These are phyloP conservation scores for Aplysina aerophoba DNA, from an alignment of 37 sponge, comb jelly and placozoan species.

Conservation along the genomic window DNA sequence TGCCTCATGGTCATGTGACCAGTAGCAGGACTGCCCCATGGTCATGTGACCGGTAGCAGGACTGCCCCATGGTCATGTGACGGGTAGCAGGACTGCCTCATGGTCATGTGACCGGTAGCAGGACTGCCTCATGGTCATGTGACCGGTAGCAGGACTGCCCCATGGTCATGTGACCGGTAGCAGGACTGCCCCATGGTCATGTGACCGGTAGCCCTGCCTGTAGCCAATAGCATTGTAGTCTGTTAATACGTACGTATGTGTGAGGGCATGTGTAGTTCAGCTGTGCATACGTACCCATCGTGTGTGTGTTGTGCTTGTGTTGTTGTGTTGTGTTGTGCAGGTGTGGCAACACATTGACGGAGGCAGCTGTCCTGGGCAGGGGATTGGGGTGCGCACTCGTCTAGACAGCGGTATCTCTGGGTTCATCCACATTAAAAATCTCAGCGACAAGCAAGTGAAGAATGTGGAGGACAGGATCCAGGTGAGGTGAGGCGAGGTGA, in stretches of 20 bases:
- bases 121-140: too few species aligned
- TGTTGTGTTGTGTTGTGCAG: constrained; percentile 20
- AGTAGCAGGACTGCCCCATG: too few species aligned
- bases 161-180: too few species aligned
- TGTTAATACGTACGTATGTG: not conserved
- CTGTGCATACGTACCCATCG: not conserved
- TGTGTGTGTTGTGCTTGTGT: not conserved
- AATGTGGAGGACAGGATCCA: constrained; percentile 88
- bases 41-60: too few species aligned
- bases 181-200: too few species aligned
- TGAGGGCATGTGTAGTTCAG: not conserved
- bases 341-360: constrained; percentile 97
- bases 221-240: not conserved
- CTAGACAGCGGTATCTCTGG: constrained; percentile 94
- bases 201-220: too few species aligned
- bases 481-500: constrained; percentile 41
- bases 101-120: too few species aligned
- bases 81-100: too few species aligned
- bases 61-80: too few species aligned
- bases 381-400: constrained; percentile 80
- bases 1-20: too few species aligned
- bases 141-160: too few species aligned
- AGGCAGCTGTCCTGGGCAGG: constrained; percentile 95
- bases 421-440: constrained; percentile 88
- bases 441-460: constrained; percentile 85